Conservation (phyloP, 2,797 vertebrate genomes). For the Carduelis carduelis region DNA sequence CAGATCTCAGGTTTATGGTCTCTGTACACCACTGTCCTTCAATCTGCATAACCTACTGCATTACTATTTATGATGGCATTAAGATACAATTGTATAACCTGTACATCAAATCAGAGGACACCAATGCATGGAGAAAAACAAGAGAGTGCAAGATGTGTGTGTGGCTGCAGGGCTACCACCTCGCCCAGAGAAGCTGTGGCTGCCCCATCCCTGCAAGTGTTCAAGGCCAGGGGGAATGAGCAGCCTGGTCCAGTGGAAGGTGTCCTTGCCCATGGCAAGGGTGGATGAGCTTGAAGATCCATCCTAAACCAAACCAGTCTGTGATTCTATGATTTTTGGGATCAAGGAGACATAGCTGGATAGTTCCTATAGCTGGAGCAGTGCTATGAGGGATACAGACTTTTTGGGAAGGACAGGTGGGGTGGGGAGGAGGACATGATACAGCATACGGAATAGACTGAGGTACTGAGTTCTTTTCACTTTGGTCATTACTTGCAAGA, state of each 20-base stretch:
- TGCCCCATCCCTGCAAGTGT: neutral
- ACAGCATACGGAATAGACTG: neutral
- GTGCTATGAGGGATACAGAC: neutral
- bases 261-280: neutral
- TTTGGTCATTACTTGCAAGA: neutral
- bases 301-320: neutral
- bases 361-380: neutral
- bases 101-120: neutral
- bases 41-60: neutral
- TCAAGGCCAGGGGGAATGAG: neutral
- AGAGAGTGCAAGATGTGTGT: neutral
- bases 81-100: neutral
- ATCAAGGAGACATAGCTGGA: neutral
- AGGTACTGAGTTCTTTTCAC: neutral
- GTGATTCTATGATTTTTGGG: neutral
- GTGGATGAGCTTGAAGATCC: neutral
- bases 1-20: neutral
- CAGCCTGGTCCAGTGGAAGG: neutral
- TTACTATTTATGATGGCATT: neutral
- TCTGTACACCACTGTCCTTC: neutral
- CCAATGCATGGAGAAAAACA: neutral
- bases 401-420: neutral
- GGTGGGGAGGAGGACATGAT: rapidly evolving
- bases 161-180: neutral
- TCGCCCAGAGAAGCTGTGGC: neutral